These are phyloP conservation scores for Chaetodon trifascialis DNA, from an alignment of 2,113 vertebrate genomes.

Conservation along the genomic window DNA sequence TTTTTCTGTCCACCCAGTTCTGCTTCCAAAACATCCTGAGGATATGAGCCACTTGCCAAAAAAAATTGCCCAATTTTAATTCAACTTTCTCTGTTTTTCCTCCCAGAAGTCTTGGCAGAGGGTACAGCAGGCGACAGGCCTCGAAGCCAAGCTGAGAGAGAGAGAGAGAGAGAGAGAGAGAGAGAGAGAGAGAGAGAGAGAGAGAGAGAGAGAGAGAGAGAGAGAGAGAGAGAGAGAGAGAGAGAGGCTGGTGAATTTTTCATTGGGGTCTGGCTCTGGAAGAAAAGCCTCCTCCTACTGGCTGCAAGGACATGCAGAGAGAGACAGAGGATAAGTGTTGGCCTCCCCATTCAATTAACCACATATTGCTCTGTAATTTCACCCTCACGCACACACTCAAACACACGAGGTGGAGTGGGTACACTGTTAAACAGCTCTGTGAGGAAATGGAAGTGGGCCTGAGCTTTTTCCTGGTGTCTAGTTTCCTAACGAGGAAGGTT, in stretches of 20 bases:
- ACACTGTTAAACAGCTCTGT: slow-evolving; percentile 21
- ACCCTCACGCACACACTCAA: slow-evolving; percentile 34
- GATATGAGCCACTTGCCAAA: slow-evolving; percentile 46
- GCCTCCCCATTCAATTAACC: slow-evolving; percentile 55
- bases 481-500: slow-evolving; percentile 10
- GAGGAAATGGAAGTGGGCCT: slow-evolving; percentile 29
- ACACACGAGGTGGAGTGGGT: slow-evolving; percentile 22
- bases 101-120: slow-evolving; percentile 55
- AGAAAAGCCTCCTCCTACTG: slow-evolving; percentile 51
- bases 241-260: slow-evolving; percentile 43
- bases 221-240: slow-evolving; percentile 8
- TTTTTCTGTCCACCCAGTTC: slow-evolving; percentile 41
- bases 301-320: slow-evolving; percentile 24
- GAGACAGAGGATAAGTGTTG: slow-evolving; percentile 6
- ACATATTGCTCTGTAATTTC: slow-evolving; percentile 73
- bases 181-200: slow-evolving; percentile 43
- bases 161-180: too few relatives aligned
- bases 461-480: slow-evolving; percentile 25
- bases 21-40: slow-evolving; percentile 63
- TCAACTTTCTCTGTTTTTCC: slow-evolving; percentile 60
- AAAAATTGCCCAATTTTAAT: slow-evolving; percentile 62
- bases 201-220: too few relatives aligned
- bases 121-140: slow-evolving; percentile 20
- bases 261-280: slow-evolving; percentile 29
- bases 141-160: slow-evolving; percentile 56